Evolutionary conservation across 2,113 vertebrate genomes (phyloP), one percentile per base, ranked within the genome.

Genomic region (Puntigrus tetrazona): DNA sequence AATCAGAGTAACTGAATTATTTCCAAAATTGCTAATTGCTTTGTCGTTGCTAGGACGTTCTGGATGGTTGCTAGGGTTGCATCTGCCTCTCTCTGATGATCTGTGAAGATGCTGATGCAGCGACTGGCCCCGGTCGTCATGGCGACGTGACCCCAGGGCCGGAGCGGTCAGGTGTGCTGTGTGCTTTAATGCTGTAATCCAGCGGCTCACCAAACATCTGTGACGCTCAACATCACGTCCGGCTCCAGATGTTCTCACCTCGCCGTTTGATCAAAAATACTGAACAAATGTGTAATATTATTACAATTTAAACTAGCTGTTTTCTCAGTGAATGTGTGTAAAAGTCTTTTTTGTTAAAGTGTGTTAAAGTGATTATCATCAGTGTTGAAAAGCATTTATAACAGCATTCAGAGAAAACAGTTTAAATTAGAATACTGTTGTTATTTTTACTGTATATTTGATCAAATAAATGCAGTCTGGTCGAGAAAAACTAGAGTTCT

Each of bases 221-320:
- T 52, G 38, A 41, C 2, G 57, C 55, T 59, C 22, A 57, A 57
- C 22, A 3, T 36, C 36, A n/a, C n/a, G n/a, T n/a, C n/a, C n/a
- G n/a, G n/a, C 36, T 38, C 36, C 36, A 7, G 36, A 38, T 38
- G 36, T 38, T n/a, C n/a, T n/a, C n/a, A n/a, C n/a, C n/a, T n/a
- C n/a, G n/a, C n/a, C n/a, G n/a, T n/a, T n/a, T 27, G 0, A 61
- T 61, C 59, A 61, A 61, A 61, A 61, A 61, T 27, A 27, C 10
- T 13, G 10, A 45, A 45, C 3, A 45, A 13, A 13, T 52, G 4
- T 61, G n/a, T 27, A 61, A 61, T 61, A 61, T 27, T 61, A 0
- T 13, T 61, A 0, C 0, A 61, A 27, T 61, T 0, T 61, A 13
- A 27, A 61, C 0, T 0, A 27, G 0, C 59, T 27, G 5, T 29